Percentiles rank a stretch among this genome's conserved stretches.
Evolutionary conservation across 2,113 vertebrate genomes (phyloP).

Genomic region (Regulus satrapa): DNA sequence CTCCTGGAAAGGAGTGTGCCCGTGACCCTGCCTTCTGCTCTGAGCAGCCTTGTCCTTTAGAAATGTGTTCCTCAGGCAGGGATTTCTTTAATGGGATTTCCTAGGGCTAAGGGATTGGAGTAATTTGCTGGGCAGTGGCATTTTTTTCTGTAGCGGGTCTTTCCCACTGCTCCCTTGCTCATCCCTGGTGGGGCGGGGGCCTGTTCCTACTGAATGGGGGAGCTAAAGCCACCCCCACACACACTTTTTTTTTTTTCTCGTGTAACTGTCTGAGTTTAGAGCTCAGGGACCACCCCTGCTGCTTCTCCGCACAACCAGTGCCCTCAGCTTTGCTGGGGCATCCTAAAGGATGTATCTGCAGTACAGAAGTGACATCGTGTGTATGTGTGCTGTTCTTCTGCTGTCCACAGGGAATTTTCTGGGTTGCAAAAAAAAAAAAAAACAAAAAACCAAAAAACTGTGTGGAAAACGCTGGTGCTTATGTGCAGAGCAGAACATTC

Average conservation of each 20-base stretch:
- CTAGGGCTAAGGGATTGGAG: neutral
- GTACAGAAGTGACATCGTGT: too few relatives aligned
- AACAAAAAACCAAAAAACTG: too few relatives aligned
- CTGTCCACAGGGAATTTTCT: neutral
- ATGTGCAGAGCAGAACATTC: neutral
- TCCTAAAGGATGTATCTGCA: neutral
- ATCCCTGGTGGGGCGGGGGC: neutral
- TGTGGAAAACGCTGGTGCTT: neutral
- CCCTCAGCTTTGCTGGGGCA: neutral
- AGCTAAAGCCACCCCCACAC: neutral
- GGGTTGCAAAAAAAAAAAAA: neutral
- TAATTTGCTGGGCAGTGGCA: neutral
- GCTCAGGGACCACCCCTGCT: rapidly evolving
- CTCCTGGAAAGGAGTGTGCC: neutral
- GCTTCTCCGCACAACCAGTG: neutral
- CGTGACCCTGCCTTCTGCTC: neutral
- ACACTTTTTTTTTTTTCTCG: neutral
- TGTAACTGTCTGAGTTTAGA: neutral
- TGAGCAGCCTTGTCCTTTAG: neutral
- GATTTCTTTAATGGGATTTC: constrained; percentile 36
- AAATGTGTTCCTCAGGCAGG: neutral
- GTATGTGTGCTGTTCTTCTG: neutral
- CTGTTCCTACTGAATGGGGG: neutral
- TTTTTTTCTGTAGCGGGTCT: neutral
- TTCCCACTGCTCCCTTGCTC: neutral